A percentile compares a stretch with the other conserved stretches of the same genome.
These are phyloP conservation scores for Tinea pellionella DNA, from an alignment of 2,888 invertebrate genomes.

Conservation along the genomic window DNA sequence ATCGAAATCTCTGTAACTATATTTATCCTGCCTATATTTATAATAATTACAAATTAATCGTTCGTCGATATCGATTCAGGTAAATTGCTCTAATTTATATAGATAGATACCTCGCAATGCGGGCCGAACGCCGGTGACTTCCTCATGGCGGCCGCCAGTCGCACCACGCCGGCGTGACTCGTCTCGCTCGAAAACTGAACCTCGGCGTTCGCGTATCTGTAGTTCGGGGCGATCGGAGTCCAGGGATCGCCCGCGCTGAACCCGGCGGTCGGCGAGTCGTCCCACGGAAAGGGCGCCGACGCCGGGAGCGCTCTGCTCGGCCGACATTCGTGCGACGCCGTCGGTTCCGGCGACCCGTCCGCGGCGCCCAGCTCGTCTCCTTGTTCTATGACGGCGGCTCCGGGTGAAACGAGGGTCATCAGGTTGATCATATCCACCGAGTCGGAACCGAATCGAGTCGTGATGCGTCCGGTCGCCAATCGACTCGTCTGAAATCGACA, in stretches of 20 bases:
- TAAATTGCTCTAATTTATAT: no score
- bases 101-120: conserved; percentile 40
- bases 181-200: conserved; percentile 55
- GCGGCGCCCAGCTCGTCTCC: conserved; percentile 79
- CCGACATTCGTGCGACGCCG: conserved; percentile 53
- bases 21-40: not conserved
- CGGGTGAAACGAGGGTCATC: conserved; percentile 77
- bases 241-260: conserved; percentile 72
- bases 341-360: conserved; percentile 66
- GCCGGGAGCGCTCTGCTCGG: conserved; percentile 39
- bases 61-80: no score
- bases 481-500: conserved; percentile 48
- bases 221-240: conserved; percentile 76
- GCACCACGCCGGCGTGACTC: conserved; percentile 59
- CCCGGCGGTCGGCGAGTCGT: conserved; percentile 51
- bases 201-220: conserved; percentile 71
- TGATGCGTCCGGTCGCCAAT: conserved; percentile 39
- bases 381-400: conserved; percentile 81
- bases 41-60: no score
- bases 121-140: conserved; percentile 55
- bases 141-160: conserved; percentile 46
- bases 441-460: conserved; percentile 73
- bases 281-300: conserved; percentile 54
- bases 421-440: conserved; percentile 78
- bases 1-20: no score